phyloP scores from a whole-genome alignment of 2,888 invertebrate species.

The Uropetala carovei region DNA sequence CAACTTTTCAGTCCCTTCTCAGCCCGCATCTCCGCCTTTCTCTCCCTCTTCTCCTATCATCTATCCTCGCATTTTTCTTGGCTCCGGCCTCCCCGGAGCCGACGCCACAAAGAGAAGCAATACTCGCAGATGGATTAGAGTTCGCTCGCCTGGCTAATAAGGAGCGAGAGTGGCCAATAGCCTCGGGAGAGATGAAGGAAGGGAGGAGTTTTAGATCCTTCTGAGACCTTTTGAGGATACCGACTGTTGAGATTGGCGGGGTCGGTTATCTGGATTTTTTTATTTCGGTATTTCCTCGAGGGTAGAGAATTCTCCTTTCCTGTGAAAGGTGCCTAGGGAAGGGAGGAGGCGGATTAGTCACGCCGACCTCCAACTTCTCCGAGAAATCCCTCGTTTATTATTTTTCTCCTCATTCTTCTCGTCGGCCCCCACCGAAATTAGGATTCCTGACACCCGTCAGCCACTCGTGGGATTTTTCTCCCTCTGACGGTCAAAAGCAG shows the following conservation, averaged over 20 bases:
- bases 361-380: slow-evolving; percentile 23
- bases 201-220: slow-evolving; percentile 27
- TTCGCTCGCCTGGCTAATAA: slow-evolving; percentile 58
- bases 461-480: not conserved
- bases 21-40: not conserved
- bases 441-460: slow-evolving; percentile 20
- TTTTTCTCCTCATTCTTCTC: not conserved
- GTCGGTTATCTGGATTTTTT: not conserved
- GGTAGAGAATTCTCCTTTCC: not conserved
- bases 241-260: slow-evolving; percentile 46
- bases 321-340: not conserved
- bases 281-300: not conserved
- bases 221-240: slow-evolving; percentile 41
- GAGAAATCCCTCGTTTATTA: slow-evolving; percentile 33
- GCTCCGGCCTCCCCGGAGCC: slow-evolving; percentile 18
- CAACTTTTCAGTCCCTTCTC: not conserved
- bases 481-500: not conserved
- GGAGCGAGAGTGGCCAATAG: slow-evolving; percentile 47
- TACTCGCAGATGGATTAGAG: slow-evolving; percentile 49
- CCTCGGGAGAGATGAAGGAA: slow-evolving; percentile 36
- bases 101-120: not conserved
- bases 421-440: not conserved
- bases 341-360: not conserved
- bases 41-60: slow-evolving; percentile 44
- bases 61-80: slow-evolving; percentile 29